Evolutionary conservation across 2,888 invertebrate genomes (phyloP), one percentile per base, ranked within the genome.

Genomic region (Euclidia mi): DNA sequence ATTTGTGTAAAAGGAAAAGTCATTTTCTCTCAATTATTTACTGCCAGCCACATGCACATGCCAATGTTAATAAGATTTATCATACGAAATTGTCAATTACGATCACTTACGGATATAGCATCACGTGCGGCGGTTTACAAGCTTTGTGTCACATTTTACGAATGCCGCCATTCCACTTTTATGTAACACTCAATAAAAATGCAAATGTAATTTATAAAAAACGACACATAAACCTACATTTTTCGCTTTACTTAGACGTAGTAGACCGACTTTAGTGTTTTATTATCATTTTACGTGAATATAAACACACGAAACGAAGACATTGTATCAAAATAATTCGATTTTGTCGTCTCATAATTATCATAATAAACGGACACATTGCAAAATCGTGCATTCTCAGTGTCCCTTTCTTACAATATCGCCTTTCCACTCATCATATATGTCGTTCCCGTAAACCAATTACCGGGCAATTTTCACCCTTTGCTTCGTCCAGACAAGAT

Each of bases 321-420:
- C 50, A 51, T 56, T 60, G 75, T 79, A 80, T 79, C 69, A 71
- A 78, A 82, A 84, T 84, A 84, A 85, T 87, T 85, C 78, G 81
- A 89, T 89, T 87, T 89, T 88, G 84, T 87, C 81, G 72, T 85
- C 81, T 76, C 78, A 85, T 87, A 90, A 88, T 91, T 88, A 90
- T 87, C 86, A 89, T 89, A 89, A 88, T 88, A 89, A 88, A 83
- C 79, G 76, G 76, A 88, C 84, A 87, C 85, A 87, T 88, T 87
- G 85, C 79, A 81, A 84, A 85, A 87, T 90, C 86, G 86, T 90
- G 88, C 84, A 87, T 83, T 81, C 76, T 63, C 61, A 71, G 66
- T 75, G 56, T 82, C 86, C 81, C 84, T 82, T 76, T 84, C 85
- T 79, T 78, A 71, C 72, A 65, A 49, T 82, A 76, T 73, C 28